Conservation (phyloP, 2,888 invertebrate genomes). For the Dryobota labecula region DNA sequence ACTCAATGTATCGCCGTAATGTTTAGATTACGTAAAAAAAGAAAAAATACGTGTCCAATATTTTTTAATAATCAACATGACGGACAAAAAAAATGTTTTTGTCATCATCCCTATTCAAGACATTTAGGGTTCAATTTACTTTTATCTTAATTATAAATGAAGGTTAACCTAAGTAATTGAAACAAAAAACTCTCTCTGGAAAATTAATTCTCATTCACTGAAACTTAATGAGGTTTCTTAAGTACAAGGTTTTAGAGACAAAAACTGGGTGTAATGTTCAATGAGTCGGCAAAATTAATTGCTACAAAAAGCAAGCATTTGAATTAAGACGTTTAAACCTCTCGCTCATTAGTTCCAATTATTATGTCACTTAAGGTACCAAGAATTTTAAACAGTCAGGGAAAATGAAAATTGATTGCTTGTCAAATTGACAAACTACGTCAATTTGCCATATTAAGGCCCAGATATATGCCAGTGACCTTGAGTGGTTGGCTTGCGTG, state of each 20-base stretch:
- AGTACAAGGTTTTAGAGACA: not conserved
- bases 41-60: no score
- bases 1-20: no score
- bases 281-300: conserved; percentile 46
- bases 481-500: no score
- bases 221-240: conserved; percentile 14
- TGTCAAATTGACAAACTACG: not conserved
- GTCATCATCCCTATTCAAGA: no score
- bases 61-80: no score
- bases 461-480: no score
- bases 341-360: conserved; percentile 22
- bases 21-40: no score
- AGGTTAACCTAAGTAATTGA: conserved; percentile 9
- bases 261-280: conserved; percentile 35
- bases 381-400: not conserved
- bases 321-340: conserved; percentile 4
- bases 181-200: conserved; percentile 20
- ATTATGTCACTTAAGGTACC: conserved; percentile 19
- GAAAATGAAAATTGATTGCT: not conserved
- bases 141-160: not conserved
- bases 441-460: no score
- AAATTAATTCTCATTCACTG: conserved; percentile 15
- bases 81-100: no score
- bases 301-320: conserved; percentile 42
- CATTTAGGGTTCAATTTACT: conserved; percentile 18